Evolutionary conservation across 1,140 invertebrate genomes (phyloP), one percentile per base, ranked within the genome.

Genomic region (Drosophila orosa): DNA sequence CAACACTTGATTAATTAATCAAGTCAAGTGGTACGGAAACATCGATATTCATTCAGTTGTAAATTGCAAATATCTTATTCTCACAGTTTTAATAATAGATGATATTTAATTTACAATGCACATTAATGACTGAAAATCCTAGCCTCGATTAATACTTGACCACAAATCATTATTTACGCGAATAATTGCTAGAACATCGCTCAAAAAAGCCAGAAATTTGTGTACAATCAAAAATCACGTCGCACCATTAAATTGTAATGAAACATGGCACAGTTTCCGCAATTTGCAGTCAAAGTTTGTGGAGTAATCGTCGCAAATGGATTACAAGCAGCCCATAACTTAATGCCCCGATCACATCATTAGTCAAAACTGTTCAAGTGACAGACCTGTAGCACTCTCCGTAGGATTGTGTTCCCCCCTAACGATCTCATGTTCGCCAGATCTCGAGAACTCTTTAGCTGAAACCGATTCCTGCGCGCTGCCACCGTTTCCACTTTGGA

Each of bases 361-460:
- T 67, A 74, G 72, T 80, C 71, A 75, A 22, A 45, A n/a, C 40
- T 61, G 15, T 35, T 24, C 27, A 50, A 40, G 29, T 74, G 48
- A 33, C 56, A 54, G 47, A 58, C 9, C 33, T 47, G 39, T 22
- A 37, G 50, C 19, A 67, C 48, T 35, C 37, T 42, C 29, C 42
- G 57, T 39, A 25, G 58, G 37, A 50, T 65, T 69, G 47, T 65
- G 37, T 48, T 74, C 68, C 59, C 27, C 58, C 55, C 19, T 66
- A 80, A 84, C 68, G 73, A 84, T 62, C 76, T 47, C 68, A 48
- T 73, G 68, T 61, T 63, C n/a, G 29, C 45, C 47, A n/a, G 54
- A 47, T 71, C 55, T 71, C n/a, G 57, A 66, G 63, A 80, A 74
- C 56, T 44, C 40, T 39, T 33, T 69, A 15, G 29, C 29, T 44